Base-by-base conservation (phyloP, 2,113 vertebrate genomes). In the Xiphophorus hellerii region DNA sequence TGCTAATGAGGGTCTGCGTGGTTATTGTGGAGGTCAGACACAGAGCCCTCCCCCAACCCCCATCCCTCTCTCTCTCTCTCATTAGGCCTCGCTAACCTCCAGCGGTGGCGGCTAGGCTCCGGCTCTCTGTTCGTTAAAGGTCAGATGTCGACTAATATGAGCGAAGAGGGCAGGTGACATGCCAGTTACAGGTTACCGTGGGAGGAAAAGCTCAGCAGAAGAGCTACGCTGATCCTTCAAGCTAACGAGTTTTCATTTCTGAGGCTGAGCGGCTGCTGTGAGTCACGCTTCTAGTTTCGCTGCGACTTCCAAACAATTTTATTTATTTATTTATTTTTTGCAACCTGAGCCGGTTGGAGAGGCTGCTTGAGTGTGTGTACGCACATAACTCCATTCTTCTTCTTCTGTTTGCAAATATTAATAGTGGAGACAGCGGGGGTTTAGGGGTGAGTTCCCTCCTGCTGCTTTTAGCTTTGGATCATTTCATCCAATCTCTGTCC, bases 111-210 rank as follows among this genome's bases (percentile, higher is more conserved):
- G 22, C 51, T n/a, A 20, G 39, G 60, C 78, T 76, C 73, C 62
- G 64, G 28, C 60, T 66, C 35, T 14, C 42, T 73, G 83, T 86
- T 89, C 81, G 83, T 91, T 90, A 91, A 90, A 92, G 91, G 92
- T 92, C 88, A 91, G 76, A 84, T 82, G 88, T 85, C 84, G 20
- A 74, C 73, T 70, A 74, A 65, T 33, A 81, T 82, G 30, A 60
- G 76, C 1, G 0, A 29, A 67, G 63, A 66, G 70, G 66, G 67
- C 51, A 4, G 0, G 28, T 72, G 76, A 82, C 80, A 64, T 78
- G 84, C 64, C 62, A 8, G 73, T 37, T 71, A 72, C 29, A 37
- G 14, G 2, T 71, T 67, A 83, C 76, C 75, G 76, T 37, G 76
- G 61, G 51, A 27, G 60, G 72, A 13, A 37, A 65, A 35, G 31